phyloP scores from a whole-genome alignment of 2,888 invertebrate genomes.

The Prostheceraeus crozeri region DNA sequence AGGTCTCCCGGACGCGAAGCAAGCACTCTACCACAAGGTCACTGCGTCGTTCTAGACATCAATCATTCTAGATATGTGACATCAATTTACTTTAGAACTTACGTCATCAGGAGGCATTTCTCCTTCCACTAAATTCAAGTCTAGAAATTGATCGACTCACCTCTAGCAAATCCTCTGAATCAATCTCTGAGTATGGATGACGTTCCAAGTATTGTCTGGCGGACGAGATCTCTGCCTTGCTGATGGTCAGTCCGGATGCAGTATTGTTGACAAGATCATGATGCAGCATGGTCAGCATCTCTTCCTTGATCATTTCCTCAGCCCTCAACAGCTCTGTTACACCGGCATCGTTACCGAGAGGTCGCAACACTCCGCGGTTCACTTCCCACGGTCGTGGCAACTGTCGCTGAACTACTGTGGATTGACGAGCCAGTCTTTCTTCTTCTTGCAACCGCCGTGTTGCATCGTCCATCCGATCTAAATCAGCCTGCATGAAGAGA shows the following conservation, averaged over 20 bases:
- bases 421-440: slow-evolving; percentile 59
- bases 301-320: slow-evolving; percentile 86
- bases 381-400: slow-evolving; percentile 77
- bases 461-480: slow-evolving; percentile 61
- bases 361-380: slow-evolving; percentile 72
- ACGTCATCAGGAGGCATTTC: too few relatives aligned
- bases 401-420: slow-evolving; percentile 75
- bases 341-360: slow-evolving; percentile 61
- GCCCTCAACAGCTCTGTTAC: slow-evolving; percentile 77
- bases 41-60: too few relatives aligned
- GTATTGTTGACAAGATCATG: slow-evolving; percentile 48
- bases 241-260: slow-evolving; percentile 41
- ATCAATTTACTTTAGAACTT: too few relatives aligned
- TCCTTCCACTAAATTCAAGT: too few relatives aligned
- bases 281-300: slow-evolving; percentile 90
- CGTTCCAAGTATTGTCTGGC: too few relatives aligned
- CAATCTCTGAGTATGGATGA: too few relatives aligned
- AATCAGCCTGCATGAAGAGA: slow-evolving; percentile 62
- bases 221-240: background rate
- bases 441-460: background rate
- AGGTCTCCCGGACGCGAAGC: too few relatives aligned
- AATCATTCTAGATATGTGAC: too few relatives aligned
- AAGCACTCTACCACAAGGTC: too few relatives aligned
- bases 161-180: too few relatives aligned
- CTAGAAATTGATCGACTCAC: too few relatives aligned